Conservation (phyloP, 2,888 invertebrate genomes). For the Macrophya alboannulata region DNA sequence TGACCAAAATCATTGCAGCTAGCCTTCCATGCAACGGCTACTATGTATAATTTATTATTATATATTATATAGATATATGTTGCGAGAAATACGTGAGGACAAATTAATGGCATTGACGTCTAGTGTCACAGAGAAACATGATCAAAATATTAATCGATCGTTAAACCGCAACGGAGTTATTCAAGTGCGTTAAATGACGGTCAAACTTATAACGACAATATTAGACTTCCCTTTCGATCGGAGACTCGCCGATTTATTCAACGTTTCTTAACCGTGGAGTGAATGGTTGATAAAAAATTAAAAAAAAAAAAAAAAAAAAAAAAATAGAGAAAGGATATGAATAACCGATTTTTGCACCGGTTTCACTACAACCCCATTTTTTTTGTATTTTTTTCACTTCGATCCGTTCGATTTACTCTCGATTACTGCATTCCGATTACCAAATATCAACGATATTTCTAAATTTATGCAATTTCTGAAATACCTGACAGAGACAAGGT, state of each 20-base stretch:
- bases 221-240: neutral
- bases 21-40: conserved; percentile 32
- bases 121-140: conserved; percentile 38
- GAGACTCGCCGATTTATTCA: neutral
- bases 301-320: neutral
- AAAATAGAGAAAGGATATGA: neutral
- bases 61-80: neutral
- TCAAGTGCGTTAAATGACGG: conserved; percentile 25
- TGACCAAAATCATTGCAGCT: neutral
- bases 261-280: neutral
- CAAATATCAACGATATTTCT: neutral
- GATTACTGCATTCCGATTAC: neutral
- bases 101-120: conserved; percentile 49
- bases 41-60: conserved; percentile 5
- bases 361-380: neutral
- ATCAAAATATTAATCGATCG: conserved; percentile 46
- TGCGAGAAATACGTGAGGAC: conserved; percentile 14
- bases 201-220: conserved; percentile 4
- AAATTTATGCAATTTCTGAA: neutral
- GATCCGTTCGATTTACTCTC: neutral
- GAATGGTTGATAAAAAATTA: neutral
- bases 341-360: neutral
- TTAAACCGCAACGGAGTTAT: conserved; percentile 26
- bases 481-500: neutral
- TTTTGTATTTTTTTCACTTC: neutral